These are phyloP conservation scores for Sarcophilus harrisii DNA, from an alignment of 2,797 vertebrate genomes.

Conservation along the genomic window DNA sequence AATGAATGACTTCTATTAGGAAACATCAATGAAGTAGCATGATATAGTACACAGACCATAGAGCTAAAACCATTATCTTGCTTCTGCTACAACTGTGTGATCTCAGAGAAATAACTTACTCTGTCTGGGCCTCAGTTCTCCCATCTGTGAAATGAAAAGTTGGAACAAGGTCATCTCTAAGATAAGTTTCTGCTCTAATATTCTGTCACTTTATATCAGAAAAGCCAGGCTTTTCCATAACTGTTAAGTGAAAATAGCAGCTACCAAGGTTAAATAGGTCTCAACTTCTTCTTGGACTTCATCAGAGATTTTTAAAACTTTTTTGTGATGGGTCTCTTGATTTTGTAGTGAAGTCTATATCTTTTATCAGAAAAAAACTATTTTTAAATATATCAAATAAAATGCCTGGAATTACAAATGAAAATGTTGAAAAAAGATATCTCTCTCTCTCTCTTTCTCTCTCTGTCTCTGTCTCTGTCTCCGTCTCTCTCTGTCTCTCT, in stretches of 20 bases:
- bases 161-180: background rate
- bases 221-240: background rate
- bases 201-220: background rate
- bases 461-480: background rate
- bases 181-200: background rate
- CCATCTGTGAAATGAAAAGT: background rate
- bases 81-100: background rate
- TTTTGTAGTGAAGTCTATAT: background rate
- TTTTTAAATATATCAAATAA: background rate
- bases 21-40: background rate
- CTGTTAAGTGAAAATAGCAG: background rate
- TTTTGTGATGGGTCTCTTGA: background rate
- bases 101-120: background rate
- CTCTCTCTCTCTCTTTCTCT: background rate
- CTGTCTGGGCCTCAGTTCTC: background rate
- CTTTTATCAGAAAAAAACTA: background rate
- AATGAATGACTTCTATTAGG: background rate
- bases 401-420: background rate
- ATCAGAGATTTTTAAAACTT: background rate
- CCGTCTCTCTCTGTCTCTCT: background rate
- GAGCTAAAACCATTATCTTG: background rate
- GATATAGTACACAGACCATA: background rate
- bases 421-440: background rate
- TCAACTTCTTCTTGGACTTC: background rate
- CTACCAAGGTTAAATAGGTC: background rate